phyloP scores from a whole-genome alignment of 2,888 invertebrate species.

The Uloborus plumipes region DNA sequence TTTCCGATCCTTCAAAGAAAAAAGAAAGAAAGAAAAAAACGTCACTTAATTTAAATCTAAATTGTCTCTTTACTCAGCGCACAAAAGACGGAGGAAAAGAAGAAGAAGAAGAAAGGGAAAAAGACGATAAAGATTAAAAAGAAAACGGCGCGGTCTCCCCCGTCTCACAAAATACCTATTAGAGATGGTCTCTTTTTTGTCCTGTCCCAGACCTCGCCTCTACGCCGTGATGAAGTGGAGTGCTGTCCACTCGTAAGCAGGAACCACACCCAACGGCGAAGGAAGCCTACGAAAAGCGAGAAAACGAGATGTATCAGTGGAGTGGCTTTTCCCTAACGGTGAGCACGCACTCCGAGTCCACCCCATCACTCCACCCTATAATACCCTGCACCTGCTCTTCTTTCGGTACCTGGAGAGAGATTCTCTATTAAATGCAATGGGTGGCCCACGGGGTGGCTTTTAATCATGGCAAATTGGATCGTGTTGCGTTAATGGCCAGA shows the following conservation, averaged over 20 bases:
- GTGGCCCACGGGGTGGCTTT: conserved; percentile 62
- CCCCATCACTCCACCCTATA: conserved; percentile 43
- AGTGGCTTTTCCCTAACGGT: conserved; percentile 40
- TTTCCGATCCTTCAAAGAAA: neutral
- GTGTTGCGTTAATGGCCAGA: conserved; percentile 62
- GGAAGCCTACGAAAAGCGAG: conserved; percentile 42
- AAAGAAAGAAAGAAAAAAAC: neutral
- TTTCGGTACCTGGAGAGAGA: conserved; percentile 28
- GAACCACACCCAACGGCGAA: conserved; percentile 43
- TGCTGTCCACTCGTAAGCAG: conserved; percentile 39
- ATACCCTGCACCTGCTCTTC: conserved; percentile 56
- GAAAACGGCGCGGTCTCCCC: neutral
- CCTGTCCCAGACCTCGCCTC: neutral
- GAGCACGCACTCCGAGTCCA: conserved; percentile 12
- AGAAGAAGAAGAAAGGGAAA: neutral
- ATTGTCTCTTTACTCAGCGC: neutral
- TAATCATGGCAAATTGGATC: conserved; percentile 64
- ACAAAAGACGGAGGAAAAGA: neutral
- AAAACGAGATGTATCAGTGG: conserved; percentile 56
- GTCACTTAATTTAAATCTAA: no score
- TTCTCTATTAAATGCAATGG: conserved; percentile 62
- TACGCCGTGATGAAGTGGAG: conserved; percentile 29
- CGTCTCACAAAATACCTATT: conserved; percentile 7
- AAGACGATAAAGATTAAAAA: neutral
- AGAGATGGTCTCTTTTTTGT: conserved; percentile 19